Evolutionary conservation across 1,140 invertebrate species (phyloP).

Genomic region (Xylocopa sonorina): DNA sequence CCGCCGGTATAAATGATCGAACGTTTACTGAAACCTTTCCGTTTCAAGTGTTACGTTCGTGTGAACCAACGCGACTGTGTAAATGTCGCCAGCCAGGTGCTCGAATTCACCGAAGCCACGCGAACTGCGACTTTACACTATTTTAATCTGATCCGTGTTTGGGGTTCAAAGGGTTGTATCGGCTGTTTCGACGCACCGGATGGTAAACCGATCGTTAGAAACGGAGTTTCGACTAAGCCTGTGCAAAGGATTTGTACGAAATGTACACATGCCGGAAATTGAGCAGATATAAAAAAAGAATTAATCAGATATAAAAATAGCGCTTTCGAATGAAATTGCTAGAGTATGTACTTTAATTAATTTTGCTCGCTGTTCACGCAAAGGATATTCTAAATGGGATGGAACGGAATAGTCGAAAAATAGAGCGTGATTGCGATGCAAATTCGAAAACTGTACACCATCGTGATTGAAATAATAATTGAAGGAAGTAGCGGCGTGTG

Average conservation of each 20-base stretch:
- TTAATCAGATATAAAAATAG: too few relatives aligned
- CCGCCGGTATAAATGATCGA: slow-evolving; percentile 39
- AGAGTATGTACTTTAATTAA: too few relatives aligned
- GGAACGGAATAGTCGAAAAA: background rate
- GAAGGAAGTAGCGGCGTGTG: too few relatives aligned
- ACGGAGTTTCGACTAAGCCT: too few relatives aligned
- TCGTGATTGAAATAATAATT: background rate
- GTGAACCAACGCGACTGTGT: background rate
- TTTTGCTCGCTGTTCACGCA: too few relatives aligned
- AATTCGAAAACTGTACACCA: too few relatives aligned
- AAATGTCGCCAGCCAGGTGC: background rate
- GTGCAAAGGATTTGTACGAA: too few relatives aligned
- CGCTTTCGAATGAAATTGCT: too few relatives aligned
- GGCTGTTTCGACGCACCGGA: background rate
- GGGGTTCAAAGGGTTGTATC: too few relatives aligned
- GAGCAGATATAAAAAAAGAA: too few relatives aligned
- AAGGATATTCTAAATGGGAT: background rate
- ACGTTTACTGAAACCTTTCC: slow-evolving; percentile 32
- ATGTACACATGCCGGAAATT: too few relatives aligned
- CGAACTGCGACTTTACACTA: background rate
- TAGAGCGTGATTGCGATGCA: background rate
- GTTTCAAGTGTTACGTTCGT: background rate
- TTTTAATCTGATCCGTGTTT: background rate
- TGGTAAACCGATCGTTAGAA: too few relatives aligned
- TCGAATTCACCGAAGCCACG: background rate